These are phyloP conservation scores for Cololabis saira DNA, from an alignment of 2,113 vertebrate species.

Conservation along the genomic window DNA sequence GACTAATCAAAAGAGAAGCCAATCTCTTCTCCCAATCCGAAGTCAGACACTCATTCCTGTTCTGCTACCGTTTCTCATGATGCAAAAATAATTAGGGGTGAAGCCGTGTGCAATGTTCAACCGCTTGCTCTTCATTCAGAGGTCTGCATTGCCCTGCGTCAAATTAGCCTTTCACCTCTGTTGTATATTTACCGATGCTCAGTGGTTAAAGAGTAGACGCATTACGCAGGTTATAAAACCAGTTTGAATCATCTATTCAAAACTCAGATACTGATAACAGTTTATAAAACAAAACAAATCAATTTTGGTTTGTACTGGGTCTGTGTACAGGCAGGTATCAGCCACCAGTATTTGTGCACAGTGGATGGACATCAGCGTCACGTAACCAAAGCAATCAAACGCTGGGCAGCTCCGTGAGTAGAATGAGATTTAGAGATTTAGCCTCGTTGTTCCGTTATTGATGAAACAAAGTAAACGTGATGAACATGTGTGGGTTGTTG, in stretches of 20 bases:
- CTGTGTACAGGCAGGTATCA: no score
- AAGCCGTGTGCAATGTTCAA: conserved; percentile 27
- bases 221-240: conserved; percentile 16
- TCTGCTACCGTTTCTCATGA: conserved; percentile 11
- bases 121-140: conserved; percentile 25
- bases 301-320: no score
- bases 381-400: no score
- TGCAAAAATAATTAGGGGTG: conserved; percentile 17
- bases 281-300: no score
- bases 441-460: no score
- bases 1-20: conserved; percentile 17
- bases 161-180: conserved; percentile 20
- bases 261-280: no score
- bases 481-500: no score
- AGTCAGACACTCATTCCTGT: conserved; percentile 4
- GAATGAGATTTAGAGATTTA: no score
- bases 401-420: no score
- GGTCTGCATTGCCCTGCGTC: conserved; percentile 13
- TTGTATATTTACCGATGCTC: conserved; percentile 25
- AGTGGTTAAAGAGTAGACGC: neutral
- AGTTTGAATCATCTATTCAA: conserved; percentile 28
- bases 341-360: no score
- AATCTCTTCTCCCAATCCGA: conserved; percentile 24
- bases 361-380: no score
- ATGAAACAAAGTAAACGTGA: no score